These are phyloP conservation scores for Orestias chungarensis DNA, from an alignment of 2,797 vertebrate species.

Conservation along the genomic window DNA sequence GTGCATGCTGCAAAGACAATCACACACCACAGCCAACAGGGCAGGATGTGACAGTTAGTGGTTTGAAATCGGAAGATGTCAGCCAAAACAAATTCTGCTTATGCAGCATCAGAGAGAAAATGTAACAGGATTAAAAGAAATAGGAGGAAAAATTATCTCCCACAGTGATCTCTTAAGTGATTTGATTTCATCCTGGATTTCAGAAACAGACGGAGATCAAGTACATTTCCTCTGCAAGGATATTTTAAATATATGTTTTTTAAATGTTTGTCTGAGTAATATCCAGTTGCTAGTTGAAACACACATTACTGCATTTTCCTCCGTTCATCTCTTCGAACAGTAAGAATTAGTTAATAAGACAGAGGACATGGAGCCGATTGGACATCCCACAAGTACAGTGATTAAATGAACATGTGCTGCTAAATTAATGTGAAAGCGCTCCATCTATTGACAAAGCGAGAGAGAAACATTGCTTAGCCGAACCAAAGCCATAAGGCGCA, in stretches of 20 bases:
- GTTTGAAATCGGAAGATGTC: background rate
- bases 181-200: background rate
- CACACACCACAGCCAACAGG: too few relatives aligned
- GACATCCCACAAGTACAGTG: conserved; percentile 29
- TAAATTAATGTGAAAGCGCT: conserved; percentile 9
- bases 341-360: too few relatives aligned
- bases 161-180: background rate
- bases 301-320: background rate
- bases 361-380: background rate
- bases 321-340: background rate
- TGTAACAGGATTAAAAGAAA: background rate
- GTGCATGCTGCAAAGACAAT: too few relatives aligned
- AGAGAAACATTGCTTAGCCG: background rate
- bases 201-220: background rate
- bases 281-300: background rate
- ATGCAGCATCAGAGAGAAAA: background rate
- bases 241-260: background rate
- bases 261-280: background rate
- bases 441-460: background rate
- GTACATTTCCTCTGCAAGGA: background rate
- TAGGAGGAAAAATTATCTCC: background rate
- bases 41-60: too few relatives aligned
- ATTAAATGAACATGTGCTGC: conserved; percentile 71
- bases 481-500: conserved; percentile 11
- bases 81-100: background rate